A percentile compares a stretch with the other conserved stretches of the same genome.
These are phyloP conservation scores for Vesta saturnalis DNA, from an alignment of 2,888 invertebrate species.

Conservation along the genomic window DNA sequence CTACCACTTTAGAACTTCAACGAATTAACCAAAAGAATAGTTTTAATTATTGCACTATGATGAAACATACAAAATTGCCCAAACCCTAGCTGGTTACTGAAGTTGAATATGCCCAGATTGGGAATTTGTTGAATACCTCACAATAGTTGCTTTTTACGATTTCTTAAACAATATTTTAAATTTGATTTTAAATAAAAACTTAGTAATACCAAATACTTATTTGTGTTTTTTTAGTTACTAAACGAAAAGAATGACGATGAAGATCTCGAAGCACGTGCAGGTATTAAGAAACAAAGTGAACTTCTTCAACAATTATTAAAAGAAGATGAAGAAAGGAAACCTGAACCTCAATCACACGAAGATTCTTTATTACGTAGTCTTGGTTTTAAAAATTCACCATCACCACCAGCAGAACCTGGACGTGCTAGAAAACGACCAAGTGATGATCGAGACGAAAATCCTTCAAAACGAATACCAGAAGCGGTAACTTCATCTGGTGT, in stretches of 20 bases:
- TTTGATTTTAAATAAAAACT: no score
- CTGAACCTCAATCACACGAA: conserved; percentile 61
- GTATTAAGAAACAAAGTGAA: conserved; percentile 70
- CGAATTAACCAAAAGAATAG: no score
- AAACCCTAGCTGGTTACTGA: no score
- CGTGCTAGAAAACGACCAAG: conserved; percentile 69
- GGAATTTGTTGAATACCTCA: no score
- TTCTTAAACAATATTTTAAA: no score
- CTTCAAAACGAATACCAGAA: conserved; percentile 63
- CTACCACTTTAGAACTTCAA: no score
- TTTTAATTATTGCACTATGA: no score
- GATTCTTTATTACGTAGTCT: conserved; percentile 66
- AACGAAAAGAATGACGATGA: conserved; percentile 87
- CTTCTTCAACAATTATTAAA: conserved; percentile 71
- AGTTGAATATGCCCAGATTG: no score
- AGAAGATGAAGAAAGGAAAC: conserved; percentile 64
- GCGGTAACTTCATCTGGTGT: conserved; percentile 59
- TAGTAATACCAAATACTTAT: not conserved
- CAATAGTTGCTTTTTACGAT: no score
- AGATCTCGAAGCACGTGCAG: conserved; percentile 70
- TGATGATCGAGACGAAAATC: conserved; percentile 69
- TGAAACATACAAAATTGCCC: no score
- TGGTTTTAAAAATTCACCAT: conserved; percentile 68
- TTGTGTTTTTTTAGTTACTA: conserved; percentile 69
- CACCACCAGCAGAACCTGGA: conserved; percentile 65